A percentile compares a stretch with the other conserved stretches of the same genome.
These are phyloP conservation scores for Acipenser oxyrinchus DNA, from an alignment of 2,797 vertebrate species.

Conservation along the genomic window DNA sequence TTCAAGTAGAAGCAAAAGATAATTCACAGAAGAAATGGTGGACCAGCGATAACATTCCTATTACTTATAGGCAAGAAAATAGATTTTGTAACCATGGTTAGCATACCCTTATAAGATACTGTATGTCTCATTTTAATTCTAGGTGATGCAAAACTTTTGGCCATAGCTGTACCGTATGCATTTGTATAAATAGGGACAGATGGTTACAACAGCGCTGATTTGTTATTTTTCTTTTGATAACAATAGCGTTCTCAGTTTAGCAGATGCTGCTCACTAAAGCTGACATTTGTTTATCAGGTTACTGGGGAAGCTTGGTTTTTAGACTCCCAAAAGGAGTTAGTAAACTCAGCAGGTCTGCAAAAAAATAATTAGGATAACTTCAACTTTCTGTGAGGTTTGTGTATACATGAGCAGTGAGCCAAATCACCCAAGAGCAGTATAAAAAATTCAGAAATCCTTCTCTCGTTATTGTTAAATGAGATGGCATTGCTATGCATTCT, in stretches of 20 bases:
- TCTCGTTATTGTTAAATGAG: background rate
- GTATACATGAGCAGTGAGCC: background rate
- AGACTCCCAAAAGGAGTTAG: background rate
- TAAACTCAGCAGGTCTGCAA: constrained; percentile 2
- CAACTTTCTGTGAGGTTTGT: constrained; percentile 1
- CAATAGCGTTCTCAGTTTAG: background rate
- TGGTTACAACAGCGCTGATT: background rate
- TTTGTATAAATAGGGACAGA: constrained; percentile 1
- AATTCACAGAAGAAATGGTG: too few relatives aligned
- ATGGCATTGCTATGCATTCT: constrained; percentile 1
- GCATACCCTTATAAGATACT: background rate
- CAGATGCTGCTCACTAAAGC: background rate
- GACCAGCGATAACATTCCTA: too few relatives aligned
- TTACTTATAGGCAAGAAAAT: too few relatives aligned
- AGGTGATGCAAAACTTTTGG: too few relatives aligned
- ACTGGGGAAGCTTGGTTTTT: constrained; percentile 1
- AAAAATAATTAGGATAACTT: background rate
- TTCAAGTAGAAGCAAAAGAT: too few relatives aligned
- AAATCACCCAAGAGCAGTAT: background rate
- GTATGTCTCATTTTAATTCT: background rate
- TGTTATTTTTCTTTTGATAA: constrained; percentile 2
- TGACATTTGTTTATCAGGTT: background rate
- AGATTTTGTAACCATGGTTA: too few relatives aligned
- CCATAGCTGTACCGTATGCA: too few relatives aligned
- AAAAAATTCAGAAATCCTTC: background rate